Base-by-base conservation (phyloP, 2,797 vertebrate genomes). In the Hozukius guyotensis region DNA sequence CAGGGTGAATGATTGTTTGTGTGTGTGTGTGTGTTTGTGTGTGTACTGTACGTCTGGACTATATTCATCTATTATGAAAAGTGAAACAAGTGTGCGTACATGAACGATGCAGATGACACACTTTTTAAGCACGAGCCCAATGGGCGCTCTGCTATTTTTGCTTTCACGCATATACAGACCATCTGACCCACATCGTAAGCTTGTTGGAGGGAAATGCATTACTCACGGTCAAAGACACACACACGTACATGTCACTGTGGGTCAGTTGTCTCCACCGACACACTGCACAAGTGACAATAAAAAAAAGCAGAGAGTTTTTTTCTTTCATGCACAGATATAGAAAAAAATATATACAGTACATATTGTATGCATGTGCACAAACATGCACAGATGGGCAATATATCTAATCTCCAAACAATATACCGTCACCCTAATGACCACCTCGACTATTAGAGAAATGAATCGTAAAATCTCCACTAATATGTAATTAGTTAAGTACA, bases 241-340 rank as follows among this genome's bases (percentile, higher is more conserved):
- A 93, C 91, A 90, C 85, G 70, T 88, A 85, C 77, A 75, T 86
- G 89, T 90, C 92, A 92, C 82, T 25, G 73, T 71, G 90, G 92
- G 91, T 92, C 93, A 92, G 38, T 49, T 63, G 73, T 77, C 87
- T 71, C 31, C 11, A 29, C 2, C 42, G 63, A 65, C 80, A 71
- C 62, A 72, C 60, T 64, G 3, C 3, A 16, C 18, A 46, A 67
- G 55, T 22, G 61, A 66, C 0, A 38, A 38, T 14, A 34, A 73
- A 74, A 66, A 66, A 64, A 29, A 56, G 13, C 34, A 32, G 11
- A 62, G 60, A 38, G 1, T 36, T 38, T 56, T 46, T 12, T 27
- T 59, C 5, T 68, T 49, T n/a, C 6, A 60, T 34, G 8, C 16
- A 31, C 1, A 73, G 31, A 42, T 5, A 12, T 0, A 59, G 2